These are phyloP conservation scores for Drosophila pachea DNA, from an alignment of 1,140 invertebrate genomes.

Conservation along the genomic window DNA sequence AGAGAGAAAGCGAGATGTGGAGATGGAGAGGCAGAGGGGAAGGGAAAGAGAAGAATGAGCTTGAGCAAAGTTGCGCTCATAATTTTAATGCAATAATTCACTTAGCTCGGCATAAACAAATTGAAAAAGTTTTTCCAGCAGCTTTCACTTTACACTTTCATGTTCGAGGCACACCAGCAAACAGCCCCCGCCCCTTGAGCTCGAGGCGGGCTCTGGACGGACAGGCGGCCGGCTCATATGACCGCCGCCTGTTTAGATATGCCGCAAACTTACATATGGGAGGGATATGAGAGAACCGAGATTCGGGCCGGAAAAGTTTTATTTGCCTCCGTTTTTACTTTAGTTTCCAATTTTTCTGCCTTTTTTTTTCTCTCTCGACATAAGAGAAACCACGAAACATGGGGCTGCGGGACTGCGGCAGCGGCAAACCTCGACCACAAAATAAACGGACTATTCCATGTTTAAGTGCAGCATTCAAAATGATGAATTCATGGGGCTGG, in stretches of 20 bases:
- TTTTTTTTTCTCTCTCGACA: constrained; percentile 2
- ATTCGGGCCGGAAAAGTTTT: constrained; percentile 30
- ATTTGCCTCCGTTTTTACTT: constrained; percentile 11
- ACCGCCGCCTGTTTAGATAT: constrained; percentile 2
- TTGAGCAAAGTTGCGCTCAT: constrained; percentile 29
- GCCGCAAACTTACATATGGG: constrained; percentile 18
- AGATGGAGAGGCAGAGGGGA: too few species aligned
- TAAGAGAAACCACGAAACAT: constrained; percentile 13
- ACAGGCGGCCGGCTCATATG: not conserved
- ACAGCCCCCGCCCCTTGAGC: not conserved
- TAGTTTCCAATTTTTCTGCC: not conserved
- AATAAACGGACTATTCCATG: constrained; percentile 33
- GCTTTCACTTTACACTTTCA: constrained; percentile 54
- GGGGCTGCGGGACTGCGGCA: not conserved
- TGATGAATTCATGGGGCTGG: constrained; percentile 26
- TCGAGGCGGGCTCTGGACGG: constrained; percentile 18
- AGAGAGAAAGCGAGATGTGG: too few species aligned
- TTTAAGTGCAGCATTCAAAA: constrained; percentile 47
- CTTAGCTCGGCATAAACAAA: constrained; percentile 71
- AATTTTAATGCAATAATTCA: constrained; percentile 70
- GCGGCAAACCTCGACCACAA: constrained; percentile 15
- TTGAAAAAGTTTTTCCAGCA: constrained; percentile 68
- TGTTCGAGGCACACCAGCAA: not conserved
- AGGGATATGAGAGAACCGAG: constrained; percentile 5
- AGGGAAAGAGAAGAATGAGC: too few species aligned